Evolutionary conservation across 1,140 invertebrate species (phyloP).

Genomic region (Coenobita brevimanus): DNA sequence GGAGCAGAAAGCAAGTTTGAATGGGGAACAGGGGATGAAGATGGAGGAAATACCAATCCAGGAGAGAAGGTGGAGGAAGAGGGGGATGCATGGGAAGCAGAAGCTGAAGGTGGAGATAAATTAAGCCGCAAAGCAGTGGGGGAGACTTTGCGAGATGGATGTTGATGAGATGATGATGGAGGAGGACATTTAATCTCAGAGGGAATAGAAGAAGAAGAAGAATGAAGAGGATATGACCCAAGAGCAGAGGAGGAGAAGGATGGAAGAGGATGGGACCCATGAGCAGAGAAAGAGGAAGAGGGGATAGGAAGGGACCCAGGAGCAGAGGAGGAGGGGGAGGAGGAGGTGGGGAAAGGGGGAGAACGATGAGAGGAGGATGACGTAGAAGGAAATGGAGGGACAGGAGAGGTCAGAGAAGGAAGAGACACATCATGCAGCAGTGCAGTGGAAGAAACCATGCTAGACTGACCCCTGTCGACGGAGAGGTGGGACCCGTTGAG

Average conservation of each 20-base stretch:
- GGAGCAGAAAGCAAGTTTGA: no score
- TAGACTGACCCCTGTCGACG: constrained; percentile 52
- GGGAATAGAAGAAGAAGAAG: not conserved
- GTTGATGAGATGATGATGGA: not conserved
- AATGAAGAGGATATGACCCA: not conserved
- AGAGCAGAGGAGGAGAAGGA: constrained; percentile 2
- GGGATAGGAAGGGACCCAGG: not conserved
- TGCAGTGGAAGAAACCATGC: no score
- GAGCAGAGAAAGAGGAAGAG: not conserved
- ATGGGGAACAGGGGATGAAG: no score
- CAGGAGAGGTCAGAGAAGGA: not conserved
- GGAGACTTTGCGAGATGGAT: not conserved
- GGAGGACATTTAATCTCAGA: not conserved
- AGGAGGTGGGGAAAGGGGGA: not conserved
- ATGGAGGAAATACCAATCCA: no score
- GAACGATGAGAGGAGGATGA: not conserved
- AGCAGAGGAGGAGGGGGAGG: not conserved
- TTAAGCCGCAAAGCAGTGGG: not conserved
- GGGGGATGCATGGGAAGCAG: no score
- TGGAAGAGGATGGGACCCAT: not conserved
- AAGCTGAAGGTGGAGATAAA: not conserved
- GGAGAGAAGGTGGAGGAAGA: no score
- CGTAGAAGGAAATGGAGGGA: not conserved
- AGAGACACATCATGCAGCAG: no score
- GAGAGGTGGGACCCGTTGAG: constrained; percentile 64